Evolutionary conservation across 2,113 vertebrate genomes (phyloP), one percentile per base, ranked within the genome.

Genomic region (Machaerirhynchus nigripectus): DNA sequence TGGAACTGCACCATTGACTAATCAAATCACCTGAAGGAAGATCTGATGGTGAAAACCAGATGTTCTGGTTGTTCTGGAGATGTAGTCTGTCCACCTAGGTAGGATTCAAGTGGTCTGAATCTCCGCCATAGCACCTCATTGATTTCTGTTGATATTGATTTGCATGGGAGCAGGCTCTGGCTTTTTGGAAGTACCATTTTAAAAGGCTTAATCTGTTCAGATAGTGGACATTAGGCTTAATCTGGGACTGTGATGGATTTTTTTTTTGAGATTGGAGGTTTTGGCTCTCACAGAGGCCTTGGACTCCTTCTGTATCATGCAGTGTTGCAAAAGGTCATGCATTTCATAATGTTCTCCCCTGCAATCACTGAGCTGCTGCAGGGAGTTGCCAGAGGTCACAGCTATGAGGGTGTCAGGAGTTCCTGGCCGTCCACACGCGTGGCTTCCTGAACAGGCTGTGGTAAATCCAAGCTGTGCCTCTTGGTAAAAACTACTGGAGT

Each of bases 371-470:
- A 76, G 57, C 67, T 95, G 70, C 79, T 93, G 26, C 75, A 79
- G 63, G 50, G 31, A 49, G 26, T 73, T 95, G 40, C 85, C 70
- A 60, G 80, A 94, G 90, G 92, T 91, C 75, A 46, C n/a, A 57
- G 68, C 55, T 53, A 5, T 9, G 61, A 83, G 55, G 46, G 46
- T 73, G 40, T 40, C 46, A 64, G 31, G 68, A 74, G 63, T 57
- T 93, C 44, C 65, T 88, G 61, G n/a, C 85, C 69, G 27, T 65
- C 75, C 37, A 20, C 1, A 33, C 0, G 0, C 1, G 3, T 49
- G 65, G 13, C 82, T 80, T 83, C 79, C 50, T 68, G 63, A 76
- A 65, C 4, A 7, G 63, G 31, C 82, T 83, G 61, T 83, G 70
- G 68, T 86, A 87, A 92, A 87, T 75, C 91, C 73, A 60, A 13